Conservation (phyloP, 2,888 invertebrate genomes). For the Anagyrus pseudococci region DNA sequence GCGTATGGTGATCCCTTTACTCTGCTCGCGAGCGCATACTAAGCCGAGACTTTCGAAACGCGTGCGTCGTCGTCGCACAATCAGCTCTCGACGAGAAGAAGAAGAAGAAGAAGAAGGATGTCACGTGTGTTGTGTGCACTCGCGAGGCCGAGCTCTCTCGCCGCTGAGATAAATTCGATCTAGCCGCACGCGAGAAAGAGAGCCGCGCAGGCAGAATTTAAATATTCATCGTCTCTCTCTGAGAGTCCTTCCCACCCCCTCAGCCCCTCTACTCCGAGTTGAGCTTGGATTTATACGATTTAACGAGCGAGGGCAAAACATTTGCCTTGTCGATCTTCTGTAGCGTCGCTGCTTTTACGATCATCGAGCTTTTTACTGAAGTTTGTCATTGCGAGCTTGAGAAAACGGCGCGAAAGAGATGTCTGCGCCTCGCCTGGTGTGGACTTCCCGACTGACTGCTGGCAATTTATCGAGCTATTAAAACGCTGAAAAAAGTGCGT, state of each 20-base stretch:
- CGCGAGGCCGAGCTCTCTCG: not conserved
- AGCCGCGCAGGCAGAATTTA: constrained; percentile 21
- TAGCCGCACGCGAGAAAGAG: constrained; percentile 1
- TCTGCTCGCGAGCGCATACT: no score
- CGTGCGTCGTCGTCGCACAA: not conserved
- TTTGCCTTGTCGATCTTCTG: no score
- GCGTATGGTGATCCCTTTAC: no score
- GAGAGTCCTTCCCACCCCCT: constrained; percentile 9
- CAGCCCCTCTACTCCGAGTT: not conserved
- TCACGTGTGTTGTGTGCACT: constrained; percentile 6
- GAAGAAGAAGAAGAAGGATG: constrained; percentile 13
- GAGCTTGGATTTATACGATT: constrained; percentile 30
- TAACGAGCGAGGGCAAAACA: constrained; percentile 22
- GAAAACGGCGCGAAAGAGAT: not conserved
- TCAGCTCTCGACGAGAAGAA: not conserved
- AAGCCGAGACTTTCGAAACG: constrained; percentile 19
- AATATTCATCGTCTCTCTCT: constrained; percentile 38
- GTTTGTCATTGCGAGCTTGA: no score
- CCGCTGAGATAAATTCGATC: constrained; percentile 16
- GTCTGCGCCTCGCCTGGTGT: no score
- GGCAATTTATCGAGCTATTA: no score
- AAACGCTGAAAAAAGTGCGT: no score
- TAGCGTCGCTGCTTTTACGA: no score
- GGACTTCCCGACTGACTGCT: no score
- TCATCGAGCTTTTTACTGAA: no score